Evolutionary conservation across 2,113 vertebrate species (phyloP).

Genomic region (Bombycilla garrulus): DNA sequence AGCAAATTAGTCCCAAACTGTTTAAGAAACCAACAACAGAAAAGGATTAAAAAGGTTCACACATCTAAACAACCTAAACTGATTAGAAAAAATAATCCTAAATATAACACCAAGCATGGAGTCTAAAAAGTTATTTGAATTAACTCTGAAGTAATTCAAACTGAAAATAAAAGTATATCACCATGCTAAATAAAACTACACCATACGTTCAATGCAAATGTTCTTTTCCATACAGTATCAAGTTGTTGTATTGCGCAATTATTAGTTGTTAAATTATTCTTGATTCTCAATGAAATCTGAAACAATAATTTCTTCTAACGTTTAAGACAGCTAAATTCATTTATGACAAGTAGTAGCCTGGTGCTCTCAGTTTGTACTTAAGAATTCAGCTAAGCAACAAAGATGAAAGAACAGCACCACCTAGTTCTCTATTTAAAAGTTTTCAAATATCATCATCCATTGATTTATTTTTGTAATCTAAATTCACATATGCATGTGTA

Average conservation of each 20-base stretch:
- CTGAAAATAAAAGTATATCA: background rate
- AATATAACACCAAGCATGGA: background rate
- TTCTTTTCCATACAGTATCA: background rate
- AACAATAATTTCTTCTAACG: background rate
- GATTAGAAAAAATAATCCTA: background rate
- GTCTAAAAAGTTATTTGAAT: background rate
- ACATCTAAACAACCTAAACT: background rate
- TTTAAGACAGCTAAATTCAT: background rate
- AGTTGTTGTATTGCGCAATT: background rate
- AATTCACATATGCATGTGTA: background rate
- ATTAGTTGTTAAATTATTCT: background rate
- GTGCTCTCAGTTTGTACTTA: slow-evolving; percentile 31
- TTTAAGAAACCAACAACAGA: background rate
- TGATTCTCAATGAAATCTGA: background rate
- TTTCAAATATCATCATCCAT: slow-evolving; percentile 49
- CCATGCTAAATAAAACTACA: background rate
- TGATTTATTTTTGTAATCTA: slow-evolving; percentile 42
- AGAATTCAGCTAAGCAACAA: slow-evolving; percentile 62
- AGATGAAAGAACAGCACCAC: slow-evolving; percentile 81
- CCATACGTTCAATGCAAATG: background rate
- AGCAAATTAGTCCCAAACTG: background rate
- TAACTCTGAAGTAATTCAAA: background rate
- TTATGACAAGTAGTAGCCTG: background rate
- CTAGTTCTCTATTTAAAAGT: slow-evolving; percentile 73
- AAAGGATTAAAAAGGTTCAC: background rate